Evolutionary conservation across 2,113 vertebrate genomes (phyloP).

Genomic region (Argyrosomus japonicus): DNA sequence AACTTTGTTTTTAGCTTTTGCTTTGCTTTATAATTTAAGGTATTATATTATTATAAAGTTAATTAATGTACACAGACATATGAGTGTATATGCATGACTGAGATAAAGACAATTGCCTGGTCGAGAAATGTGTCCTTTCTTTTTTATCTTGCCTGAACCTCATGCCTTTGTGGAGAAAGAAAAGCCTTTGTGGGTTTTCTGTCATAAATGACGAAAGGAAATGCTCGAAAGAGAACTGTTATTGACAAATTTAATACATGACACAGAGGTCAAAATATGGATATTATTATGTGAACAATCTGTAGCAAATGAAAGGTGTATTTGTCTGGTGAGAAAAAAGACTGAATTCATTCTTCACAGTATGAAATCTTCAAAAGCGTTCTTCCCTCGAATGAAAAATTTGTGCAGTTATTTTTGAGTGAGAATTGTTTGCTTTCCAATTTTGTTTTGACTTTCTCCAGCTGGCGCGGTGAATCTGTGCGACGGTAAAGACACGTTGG

Average conservation of each 20-base stretch:
- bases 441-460: slow-evolving; percentile 34
- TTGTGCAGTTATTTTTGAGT: slow-evolving; percentile 18
- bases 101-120: neutral
- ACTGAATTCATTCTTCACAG: neutral
- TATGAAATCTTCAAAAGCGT: neutral
- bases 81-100: neutral
- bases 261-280: neutral
- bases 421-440: slow-evolving; percentile 22
- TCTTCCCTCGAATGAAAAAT: neutral
- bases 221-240: neutral
- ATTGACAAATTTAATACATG: neutral
- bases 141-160: neutral
- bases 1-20: neutral
- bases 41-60: neutral
- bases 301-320: neutral
- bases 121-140: neutral
- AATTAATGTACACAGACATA: neutral
- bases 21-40: neutral
- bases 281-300: neutral
- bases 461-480: slow-evolving; percentile 34
- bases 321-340: neutral
- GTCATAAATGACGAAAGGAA: neutral
- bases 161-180: neutral
- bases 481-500: slow-evolving; percentile 31
- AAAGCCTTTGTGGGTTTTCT: neutral